Percentiles rank a stretch among this genome's conserved stretches.
These are phyloP conservation scores for Micromys minutus DNA, from an alignment of 2,113 vertebrate genomes.

Conservation along the genomic window DNA sequence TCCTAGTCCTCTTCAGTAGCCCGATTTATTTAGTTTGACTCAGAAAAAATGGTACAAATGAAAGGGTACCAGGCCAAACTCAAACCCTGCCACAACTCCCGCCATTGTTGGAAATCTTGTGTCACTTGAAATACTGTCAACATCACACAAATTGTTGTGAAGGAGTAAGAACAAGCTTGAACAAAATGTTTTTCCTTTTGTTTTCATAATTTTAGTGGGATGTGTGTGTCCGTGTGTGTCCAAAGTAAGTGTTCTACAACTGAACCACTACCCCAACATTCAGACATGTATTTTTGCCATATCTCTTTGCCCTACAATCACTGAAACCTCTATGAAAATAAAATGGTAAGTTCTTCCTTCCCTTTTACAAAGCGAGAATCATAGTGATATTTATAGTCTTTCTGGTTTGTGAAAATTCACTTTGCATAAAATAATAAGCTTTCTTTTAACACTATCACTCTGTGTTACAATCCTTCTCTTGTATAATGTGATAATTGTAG, in stretches of 20 bases:
- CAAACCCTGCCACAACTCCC: not conserved
- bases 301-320: not conserved
- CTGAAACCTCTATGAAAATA: not conserved
- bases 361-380: constrained; percentile 51
- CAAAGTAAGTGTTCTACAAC: not conserved
- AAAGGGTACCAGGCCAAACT: not conserved
- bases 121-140: not conserved
- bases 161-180: not conserved
- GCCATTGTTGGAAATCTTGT: not conserved
- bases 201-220: not conserved
- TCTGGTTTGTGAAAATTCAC: constrained; percentile 17
- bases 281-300: not conserved
- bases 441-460: constrained; percentile 49
- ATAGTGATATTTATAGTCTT: not conserved
- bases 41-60: not conserved
- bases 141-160: not conserved
- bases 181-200: not conserved
- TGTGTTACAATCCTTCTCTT: constrained; percentile 26
- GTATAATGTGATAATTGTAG: constrained; percentile 68
- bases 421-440: constrained; percentile 54
- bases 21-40: not conserved
- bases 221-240: not conserved
- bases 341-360: not conserved
- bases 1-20: not conserved
- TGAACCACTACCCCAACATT: too few species aligned